phyloP scores from a whole-genome alignment of 2,888 invertebrate genomes.

The Eupithecia insigniata region DNA sequence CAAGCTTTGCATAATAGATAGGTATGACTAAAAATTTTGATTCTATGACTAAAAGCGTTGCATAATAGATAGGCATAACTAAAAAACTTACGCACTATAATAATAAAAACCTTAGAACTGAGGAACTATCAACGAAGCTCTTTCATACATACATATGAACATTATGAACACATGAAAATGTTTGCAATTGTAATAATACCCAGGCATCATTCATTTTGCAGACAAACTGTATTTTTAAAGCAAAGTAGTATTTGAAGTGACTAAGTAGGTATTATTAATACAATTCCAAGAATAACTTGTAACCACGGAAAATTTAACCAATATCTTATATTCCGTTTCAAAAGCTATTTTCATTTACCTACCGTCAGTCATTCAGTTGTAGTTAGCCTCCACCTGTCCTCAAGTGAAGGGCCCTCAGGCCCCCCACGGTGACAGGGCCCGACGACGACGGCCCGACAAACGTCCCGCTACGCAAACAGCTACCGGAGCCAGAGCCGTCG shows the following conservation, averaged over 20 bases:
- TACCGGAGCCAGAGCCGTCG: constrained; percentile 40
- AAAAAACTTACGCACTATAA: no score
- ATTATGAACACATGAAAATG: neutral
- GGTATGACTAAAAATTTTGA: neutral
- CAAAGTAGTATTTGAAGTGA: no score
- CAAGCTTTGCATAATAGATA: no score
- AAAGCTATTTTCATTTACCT: neutral
- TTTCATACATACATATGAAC: no score
- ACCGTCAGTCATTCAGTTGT: neutral
- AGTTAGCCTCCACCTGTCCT: constrained; percentile 4
- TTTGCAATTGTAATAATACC: neutral
- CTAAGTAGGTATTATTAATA: no score
- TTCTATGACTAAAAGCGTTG: no score
- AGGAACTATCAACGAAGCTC: neutral
- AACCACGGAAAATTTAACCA: no score
- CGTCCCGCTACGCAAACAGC: constrained; percentile 64
- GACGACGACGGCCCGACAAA: constrained; percentile 67
- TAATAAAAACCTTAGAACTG: no score
- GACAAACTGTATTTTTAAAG: neutral
- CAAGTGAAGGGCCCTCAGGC: constrained; percentile 2
- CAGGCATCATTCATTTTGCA: neutral
- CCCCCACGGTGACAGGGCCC: constrained; percentile 66
- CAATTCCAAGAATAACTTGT: no score
- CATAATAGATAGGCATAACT: no score
- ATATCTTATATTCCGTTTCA: neutral